A percentile compares a stretch with the other conserved stretches of the same genome.
Conservation (phyloP, 2,113 vertebrate genomes). For the Noturus placidus region DNA sequence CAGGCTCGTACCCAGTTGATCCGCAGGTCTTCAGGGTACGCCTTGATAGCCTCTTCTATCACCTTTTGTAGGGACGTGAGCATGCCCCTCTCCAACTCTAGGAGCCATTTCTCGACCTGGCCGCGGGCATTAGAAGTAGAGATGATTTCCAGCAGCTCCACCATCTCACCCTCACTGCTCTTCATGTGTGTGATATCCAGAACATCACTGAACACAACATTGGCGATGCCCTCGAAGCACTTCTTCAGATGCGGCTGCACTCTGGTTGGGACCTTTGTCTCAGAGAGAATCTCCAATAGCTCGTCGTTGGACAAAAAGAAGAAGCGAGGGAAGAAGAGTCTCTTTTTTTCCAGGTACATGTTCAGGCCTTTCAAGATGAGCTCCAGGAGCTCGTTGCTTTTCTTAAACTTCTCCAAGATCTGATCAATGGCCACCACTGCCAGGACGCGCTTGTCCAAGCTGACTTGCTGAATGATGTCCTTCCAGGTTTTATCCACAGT, state of each 20-base stretch:
- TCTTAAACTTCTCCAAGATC: constrained; percentile 82
- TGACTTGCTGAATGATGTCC: constrained; percentile 77
- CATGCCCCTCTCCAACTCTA: constrained; percentile 84
- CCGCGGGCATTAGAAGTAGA: constrained; percentile 85
- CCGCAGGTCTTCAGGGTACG: constrained; percentile 73
- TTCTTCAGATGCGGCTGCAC: too few relatives aligned
- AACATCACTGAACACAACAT: too few relatives aligned
- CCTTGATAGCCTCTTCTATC: constrained; percentile 75
- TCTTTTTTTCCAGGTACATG: constrained; percentile 88
- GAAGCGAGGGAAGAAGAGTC: constrained; percentile 89
- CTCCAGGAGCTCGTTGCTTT: constrained; percentile 81
- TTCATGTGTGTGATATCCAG: too few relatives aligned
- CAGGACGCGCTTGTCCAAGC: constrained; percentile 80
- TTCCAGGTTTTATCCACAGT: constrained; percentile 83
- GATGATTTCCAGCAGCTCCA: constrained; percentile 78
- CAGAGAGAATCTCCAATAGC: constrained; percentile 89
- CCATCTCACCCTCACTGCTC: constrained; percentile 67
- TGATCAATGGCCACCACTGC: constrained; percentile 77
- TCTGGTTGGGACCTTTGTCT: constrained; percentile 89
- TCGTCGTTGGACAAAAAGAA: constrained; percentile 94
- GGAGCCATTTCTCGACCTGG: constrained; percentile 89
- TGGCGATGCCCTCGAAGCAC: too few relatives aligned
- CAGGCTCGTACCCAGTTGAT: constrained; percentile 83
- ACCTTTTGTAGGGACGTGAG: constrained; percentile 83
- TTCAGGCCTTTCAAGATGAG: constrained; percentile 90